Conservation (phyloP, 2,113 vertebrate genomes). For the Donacobius atricapilla region DNA sequence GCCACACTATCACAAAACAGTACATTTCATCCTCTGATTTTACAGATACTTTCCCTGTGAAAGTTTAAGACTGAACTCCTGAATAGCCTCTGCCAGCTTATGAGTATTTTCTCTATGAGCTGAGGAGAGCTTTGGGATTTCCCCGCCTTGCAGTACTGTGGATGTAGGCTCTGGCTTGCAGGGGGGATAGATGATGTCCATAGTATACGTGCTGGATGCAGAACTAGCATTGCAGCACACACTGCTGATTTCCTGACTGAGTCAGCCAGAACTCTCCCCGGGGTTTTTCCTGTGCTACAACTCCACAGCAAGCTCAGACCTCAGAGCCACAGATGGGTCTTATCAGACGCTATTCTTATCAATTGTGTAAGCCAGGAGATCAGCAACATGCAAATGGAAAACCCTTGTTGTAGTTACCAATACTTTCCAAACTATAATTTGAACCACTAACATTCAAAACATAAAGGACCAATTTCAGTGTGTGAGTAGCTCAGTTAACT, state of each 20-base stretch:
- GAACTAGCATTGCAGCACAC: not conserved
- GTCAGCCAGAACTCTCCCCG: not conserved
- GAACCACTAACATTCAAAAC: not conserved
- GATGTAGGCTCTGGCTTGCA: not conserved
- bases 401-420: not conserved
- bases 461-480: not conserved
- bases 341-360: not conserved
- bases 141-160: not conserved
- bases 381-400: conserved; percentile 11
- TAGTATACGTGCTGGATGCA: not conserved
- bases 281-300: not conserved
- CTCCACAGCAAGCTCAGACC: not conserved
- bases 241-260: conserved; percentile 12
- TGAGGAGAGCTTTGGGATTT: not conserved
- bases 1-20: not conserved
- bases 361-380: not conserved
- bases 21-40: not conserved
- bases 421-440: not conserved
- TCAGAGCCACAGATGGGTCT: not conserved
- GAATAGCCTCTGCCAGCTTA: not conserved
- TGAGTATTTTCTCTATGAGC: not conserved
- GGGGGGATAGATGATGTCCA: not conserved
- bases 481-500: not conserved
- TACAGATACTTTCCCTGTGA: not conserved
- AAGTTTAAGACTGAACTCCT: not conserved